Evolutionary conservation across 2,113 vertebrate species (phyloP), one percentile per base, ranked within the genome.

Genomic region (Spheniscus mendiculus): DNA sequence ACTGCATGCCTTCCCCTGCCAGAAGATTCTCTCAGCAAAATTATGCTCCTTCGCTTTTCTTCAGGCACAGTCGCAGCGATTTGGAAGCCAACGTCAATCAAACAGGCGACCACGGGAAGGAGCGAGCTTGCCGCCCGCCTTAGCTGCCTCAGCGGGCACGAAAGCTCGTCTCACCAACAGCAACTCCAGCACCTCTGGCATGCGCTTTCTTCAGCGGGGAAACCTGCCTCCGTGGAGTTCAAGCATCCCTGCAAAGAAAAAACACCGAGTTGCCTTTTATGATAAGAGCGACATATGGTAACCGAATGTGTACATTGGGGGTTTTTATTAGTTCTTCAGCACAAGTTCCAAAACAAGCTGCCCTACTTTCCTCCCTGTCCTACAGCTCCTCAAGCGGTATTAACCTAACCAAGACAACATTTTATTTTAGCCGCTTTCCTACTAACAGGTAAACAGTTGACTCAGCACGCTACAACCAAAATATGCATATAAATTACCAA

Each of bases 291-390:
- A 89, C 97, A 97, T 97, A 97, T 96, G 96, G 94, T 1, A 67
- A 95, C 36, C 4, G 45, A 93, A 27, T 87, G 96, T 97, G 95
- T 98, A 83, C 95, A 80, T 65, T 96, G 90, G 93, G 84, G 93
- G 82, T 88, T 97, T 96, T 63, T 91, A 87, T 97, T 97, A 97
- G 87, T 8, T 93, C 91, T 90, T 45, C 89, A 34, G 80, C 82
- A 89, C 81, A 78, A 87, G 95, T 85, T 97, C 94, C 96, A 92
- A 87, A 97, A 89, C 92, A 93, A 96, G 96, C 96, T 84, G 91
- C 73, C 49, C 94, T 93, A 29, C 83, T 96, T 96, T 77, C 89
- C 83, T 87, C 69, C 50, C 44, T 0, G 1, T 77, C 94, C 87
- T 52, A 65, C 62, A 50, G 81, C 62, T 89, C 85, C 76, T 78